A percentile compares a stretch with the other conserved stretches of the same genome.
Conservation (phyloP, 2,888 invertebrate species). For the Amaurobius ferox region DNA sequence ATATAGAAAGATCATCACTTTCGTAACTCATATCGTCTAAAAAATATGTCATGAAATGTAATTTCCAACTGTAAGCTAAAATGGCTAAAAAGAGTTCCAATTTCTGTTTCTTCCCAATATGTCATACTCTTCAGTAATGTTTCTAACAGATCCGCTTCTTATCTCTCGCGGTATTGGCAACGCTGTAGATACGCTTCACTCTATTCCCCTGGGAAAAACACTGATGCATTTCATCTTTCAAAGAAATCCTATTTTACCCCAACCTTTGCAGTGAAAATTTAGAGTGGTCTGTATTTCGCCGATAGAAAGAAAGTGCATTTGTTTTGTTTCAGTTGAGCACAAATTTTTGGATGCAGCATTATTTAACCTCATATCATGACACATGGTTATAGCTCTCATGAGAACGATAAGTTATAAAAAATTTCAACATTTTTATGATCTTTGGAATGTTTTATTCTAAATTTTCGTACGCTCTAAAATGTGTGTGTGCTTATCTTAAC, state of each 20-base stretch:
- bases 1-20: not conserved
- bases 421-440: too few relatives aligned
- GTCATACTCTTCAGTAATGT: constrained; percentile 53
- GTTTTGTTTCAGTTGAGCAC: not conserved
- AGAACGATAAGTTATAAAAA: too few relatives aligned
- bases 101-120: constrained; percentile 49
- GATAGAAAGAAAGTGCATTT: not conserved
- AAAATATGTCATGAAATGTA: constrained; percentile 24
- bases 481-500: too few relatives aligned
- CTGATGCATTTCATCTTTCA: constrained; percentile 65
- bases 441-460: too few relatives aligned
- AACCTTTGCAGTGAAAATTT: not conserved
- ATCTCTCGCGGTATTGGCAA: constrained; percentile 59
- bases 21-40: not conserved
- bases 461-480: too few relatives aligned
- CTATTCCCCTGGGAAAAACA: constrained; percentile 53
- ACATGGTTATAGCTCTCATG: not conserved
- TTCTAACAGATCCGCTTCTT: constrained; percentile 60
- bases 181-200: constrained; percentile 51
- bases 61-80: constrained; percentile 34
- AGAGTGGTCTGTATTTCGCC: not conserved
- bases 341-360: not conserved
- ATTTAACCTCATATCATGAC: too few relatives aligned
- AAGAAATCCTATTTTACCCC: constrained; percentile 46
- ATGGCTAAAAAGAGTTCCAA: constrained; percentile 40